Evolutionary conservation across 2,888 invertebrate species (phyloP).

Genomic region (Thysanoteuthis rhombus): DNA sequence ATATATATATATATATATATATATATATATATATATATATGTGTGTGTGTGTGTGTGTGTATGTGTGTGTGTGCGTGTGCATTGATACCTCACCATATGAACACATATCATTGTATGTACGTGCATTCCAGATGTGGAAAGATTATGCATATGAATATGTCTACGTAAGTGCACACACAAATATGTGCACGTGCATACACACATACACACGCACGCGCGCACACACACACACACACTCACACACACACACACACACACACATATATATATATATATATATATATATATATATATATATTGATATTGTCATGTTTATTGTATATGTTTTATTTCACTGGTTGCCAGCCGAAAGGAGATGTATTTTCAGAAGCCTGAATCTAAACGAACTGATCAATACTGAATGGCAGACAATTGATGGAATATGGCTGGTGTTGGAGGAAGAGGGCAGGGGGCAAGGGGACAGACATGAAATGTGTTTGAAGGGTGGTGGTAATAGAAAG

Average conservation of each 20-base stretch:
- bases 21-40: not conserved
- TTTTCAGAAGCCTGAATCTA: not conserved
- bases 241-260: not conserved
- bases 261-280: constrained; percentile 12
- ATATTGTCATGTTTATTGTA: not conserved
- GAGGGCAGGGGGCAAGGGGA: not conserved
- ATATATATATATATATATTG: not conserved
- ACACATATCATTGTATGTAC: too few species aligned
- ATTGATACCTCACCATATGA: too few species aligned
- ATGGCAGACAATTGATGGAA: constrained; percentile 12
- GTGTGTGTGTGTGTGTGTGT: not conserved
- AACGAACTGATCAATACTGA: not conserved
- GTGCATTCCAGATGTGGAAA: too few species aligned
- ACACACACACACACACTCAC: not conserved
- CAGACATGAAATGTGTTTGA: too few species aligned
- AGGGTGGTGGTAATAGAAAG: not conserved
- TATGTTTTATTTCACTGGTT: not conserved
- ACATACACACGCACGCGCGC: too few species aligned
- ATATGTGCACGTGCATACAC: not conserved
- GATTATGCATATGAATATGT: not conserved
- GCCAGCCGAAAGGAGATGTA: not conserved
- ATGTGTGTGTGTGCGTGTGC: too few species aligned
- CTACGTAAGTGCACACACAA: not conserved
- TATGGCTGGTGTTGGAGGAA: not conserved
- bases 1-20: not conserved